Evolutionary conservation across 1,140 invertebrate genomes (phyloP).

Genomic region (Charaxes varanes): DNA sequence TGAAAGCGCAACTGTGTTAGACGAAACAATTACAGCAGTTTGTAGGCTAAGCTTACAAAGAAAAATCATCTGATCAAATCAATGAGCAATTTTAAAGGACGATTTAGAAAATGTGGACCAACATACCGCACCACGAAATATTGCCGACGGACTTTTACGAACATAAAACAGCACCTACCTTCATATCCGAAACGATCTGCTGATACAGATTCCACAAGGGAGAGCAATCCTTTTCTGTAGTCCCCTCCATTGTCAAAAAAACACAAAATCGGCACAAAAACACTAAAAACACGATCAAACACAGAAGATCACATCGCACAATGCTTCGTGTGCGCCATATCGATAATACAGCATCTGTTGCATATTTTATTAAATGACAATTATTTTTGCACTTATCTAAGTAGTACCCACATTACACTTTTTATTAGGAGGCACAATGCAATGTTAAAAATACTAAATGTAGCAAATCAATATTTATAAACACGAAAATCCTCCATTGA

Average conservation of each 20-base stretch:
- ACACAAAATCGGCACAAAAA: conserved; percentile 43
- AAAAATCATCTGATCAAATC: conserved; percentile 33
- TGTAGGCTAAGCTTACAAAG: conserved; percentile 8
- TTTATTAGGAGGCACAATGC: conserved; percentile 34
- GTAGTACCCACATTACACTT: conserved; percentile 58
- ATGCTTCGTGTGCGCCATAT: conserved; percentile 34
- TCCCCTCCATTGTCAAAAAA: conserved; percentile 67
- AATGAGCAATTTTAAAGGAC: conserved; percentile 39
- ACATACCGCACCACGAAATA: conserved; percentile 12
- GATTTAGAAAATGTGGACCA: conserved; percentile 32
- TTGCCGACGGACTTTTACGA: conserved; percentile 18
- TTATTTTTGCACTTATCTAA: conserved; percentile 29
- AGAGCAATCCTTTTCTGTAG: conserved; percentile 72
- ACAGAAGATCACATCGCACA: conserved; percentile 35
- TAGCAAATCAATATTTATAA: conserved; percentile 73
- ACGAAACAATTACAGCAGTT: conserved; percentile 11
- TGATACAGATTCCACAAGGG: conserved; percentile 71
- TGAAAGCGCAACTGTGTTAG: conserved; percentile 14
- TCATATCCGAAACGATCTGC: conserved; percentile 72
- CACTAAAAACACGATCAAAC: conserved; percentile 48
- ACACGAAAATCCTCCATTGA: conserved; percentile 59
- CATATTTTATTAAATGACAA: conserved; percentile 41
- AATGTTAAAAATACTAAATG: conserved; percentile 47
- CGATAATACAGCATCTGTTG: conserved; percentile 47
- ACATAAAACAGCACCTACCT: conserved; percentile 49